Percentiles rank a stretch among this genome's conserved stretches.
Conservation (phyloP, 1,140 invertebrate species). For the Drosophila malerkotliana region DNA sequence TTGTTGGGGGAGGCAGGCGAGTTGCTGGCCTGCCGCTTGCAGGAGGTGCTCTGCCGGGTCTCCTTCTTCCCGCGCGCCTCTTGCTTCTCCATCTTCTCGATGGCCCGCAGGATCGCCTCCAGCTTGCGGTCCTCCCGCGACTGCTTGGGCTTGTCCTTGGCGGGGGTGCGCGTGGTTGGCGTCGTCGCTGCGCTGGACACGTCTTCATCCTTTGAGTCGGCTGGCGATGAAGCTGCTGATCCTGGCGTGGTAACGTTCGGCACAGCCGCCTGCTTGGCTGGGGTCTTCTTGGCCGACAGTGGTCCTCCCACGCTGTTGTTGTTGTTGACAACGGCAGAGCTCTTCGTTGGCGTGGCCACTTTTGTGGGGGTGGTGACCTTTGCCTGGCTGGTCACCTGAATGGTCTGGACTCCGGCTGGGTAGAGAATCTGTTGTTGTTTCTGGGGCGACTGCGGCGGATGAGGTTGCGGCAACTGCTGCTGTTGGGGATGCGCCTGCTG, state of each 20-base stretch:
- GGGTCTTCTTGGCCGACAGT: slow-evolving; percentile 27
- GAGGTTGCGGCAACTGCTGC: slow-evolving; percentile 30
- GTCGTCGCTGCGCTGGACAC: slow-evolving; percentile 16
- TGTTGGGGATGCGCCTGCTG: slow-evolving; percentile 20
- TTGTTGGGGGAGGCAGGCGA: slow-evolving; percentile 73
- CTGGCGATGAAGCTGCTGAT: slow-evolving; percentile 19
- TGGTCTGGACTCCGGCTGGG: slow-evolving; percentile 9
- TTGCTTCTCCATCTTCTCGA: slow-evolving; percentile 92
- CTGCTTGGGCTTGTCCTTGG: slow-evolving; percentile 85
- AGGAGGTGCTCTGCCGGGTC: slow-evolving; percentile 36
- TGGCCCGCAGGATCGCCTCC: slow-evolving; percentile 97
- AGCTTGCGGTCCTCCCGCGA: slow-evolving; percentile 98
- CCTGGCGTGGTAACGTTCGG: slow-evolving; percentile 1
- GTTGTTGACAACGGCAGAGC: slow-evolving; percentile 16
- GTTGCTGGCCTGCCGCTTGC: slow-evolving; percentile 71
- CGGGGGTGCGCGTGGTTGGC: slow-evolving; percentile 29
- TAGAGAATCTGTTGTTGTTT: slow-evolving; percentile 27
- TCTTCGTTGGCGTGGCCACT: slow-evolving; percentile 20
- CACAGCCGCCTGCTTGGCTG: slow-evolving; percentile 34
- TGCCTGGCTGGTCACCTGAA: not conserved
- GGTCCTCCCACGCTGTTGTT: slow-evolving; percentile 27
- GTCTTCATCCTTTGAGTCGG: slow-evolving; percentile 31
- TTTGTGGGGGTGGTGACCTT: slow-evolving; percentile 13
- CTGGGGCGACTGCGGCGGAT: slow-evolving; percentile 23
- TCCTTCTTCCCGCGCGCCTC: slow-evolving; percentile 88